Evolutionary conservation across 2,113 vertebrate species (phyloP).

Genomic region (Syngnathus typhle): DNA sequence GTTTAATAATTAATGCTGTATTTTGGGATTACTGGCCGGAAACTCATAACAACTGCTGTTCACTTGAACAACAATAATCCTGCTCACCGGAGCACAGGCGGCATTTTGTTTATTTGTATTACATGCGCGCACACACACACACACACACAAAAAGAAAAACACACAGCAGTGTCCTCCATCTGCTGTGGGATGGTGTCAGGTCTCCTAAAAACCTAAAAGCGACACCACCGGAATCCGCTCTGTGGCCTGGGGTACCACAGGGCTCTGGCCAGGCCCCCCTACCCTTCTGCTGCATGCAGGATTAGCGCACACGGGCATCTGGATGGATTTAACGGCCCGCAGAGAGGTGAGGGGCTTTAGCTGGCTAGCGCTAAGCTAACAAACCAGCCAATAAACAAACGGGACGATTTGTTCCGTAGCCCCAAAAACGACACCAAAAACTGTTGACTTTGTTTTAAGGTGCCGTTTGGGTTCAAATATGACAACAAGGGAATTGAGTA

Average conservation of each 20-base stretch:
- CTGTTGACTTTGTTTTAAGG: neutral
- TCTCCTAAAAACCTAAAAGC: neutral
- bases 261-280: constrained; percentile 22
- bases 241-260: constrained; percentile 30
- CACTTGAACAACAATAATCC: constrained; percentile 19
- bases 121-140: neutral
- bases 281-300: constrained; percentile 11
- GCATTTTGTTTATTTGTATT: constrained; percentile 22
- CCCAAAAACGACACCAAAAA: neutral
- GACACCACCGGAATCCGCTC: neutral
- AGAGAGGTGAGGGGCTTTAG: neutral
- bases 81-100: constrained; percentile 9
- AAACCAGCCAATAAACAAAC: neutral
- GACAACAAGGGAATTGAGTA: neutral
- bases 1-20: neutral
- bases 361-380: neutral
- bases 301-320: constrained; percentile 48
- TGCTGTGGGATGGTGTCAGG: neutral
- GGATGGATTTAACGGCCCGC: constrained; percentile 41
- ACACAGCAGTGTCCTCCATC: neutral
- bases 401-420: neutral
- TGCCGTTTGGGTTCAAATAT: neutral
- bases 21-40: neutral
- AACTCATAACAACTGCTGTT: constrained; percentile 19
- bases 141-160: neutral